These are phyloP conservation scores for Cryptus viduatorius DNA, from an alignment of 2,888 invertebrate genomes.

Conservation along the genomic window DNA sequence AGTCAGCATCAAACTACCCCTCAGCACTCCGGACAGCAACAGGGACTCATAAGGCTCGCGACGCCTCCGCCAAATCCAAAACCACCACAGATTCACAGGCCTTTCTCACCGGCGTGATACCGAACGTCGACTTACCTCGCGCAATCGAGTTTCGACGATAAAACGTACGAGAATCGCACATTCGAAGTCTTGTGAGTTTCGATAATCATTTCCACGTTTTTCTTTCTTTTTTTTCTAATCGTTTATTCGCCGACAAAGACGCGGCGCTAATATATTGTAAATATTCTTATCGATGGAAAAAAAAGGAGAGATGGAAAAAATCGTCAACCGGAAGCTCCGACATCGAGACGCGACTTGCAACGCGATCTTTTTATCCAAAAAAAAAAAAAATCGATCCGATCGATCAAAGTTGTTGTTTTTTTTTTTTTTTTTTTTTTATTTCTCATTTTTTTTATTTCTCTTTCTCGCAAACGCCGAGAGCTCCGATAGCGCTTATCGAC, in stretches of 20 bases:
- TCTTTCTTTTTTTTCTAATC: background rate
- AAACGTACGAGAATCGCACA: constrained; percentile 70
- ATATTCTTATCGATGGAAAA: constrained; percentile 1
- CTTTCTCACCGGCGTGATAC: constrained; percentile 85
- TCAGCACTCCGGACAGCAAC: constrained; percentile 78
- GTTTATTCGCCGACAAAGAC: background rate
- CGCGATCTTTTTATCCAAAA: background rate
- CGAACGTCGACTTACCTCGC: constrained; percentile 51
- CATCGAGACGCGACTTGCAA: background rate
- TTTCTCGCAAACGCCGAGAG: background rate
- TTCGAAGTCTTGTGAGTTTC: constrained; percentile 77
- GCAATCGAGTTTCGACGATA: constrained; percentile 63
- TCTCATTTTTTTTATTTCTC: background rate
- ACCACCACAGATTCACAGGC: constrained; percentile 83
- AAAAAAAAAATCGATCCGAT: constrained; percentile 17
- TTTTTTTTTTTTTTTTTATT: background rate
- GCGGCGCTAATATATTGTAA: constrained; percentile 1
- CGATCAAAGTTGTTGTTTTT: background rate
- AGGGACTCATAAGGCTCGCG: constrained; percentile 81
- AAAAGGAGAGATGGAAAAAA: no score
- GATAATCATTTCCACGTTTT: background rate
- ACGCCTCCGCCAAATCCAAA: constrained; percentile 83
- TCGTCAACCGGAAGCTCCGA: background rate
- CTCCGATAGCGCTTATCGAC: constrained; percentile 37
- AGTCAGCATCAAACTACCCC: constrained; percentile 67